Base-by-base conservation (phyloP, 2,113 vertebrate species). In the Triplophysa rosa region DNA sequence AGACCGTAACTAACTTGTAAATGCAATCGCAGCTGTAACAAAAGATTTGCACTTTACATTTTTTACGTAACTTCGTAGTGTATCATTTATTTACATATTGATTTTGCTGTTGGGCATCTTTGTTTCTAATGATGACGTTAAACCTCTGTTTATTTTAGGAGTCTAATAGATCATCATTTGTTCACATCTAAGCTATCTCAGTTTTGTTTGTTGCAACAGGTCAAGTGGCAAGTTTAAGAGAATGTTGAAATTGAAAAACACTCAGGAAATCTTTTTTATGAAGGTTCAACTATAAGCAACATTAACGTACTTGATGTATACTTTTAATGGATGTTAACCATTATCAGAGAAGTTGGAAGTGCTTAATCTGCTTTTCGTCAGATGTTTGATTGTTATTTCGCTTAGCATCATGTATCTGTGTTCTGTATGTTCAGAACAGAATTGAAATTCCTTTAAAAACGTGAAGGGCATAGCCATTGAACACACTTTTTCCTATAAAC, bases 221-320 rank as follows among this genome's bases (percentile, higher is more conserved):
- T 70, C 26, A 17, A 71, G 13, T 54, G 49, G 14, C 49, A 21
- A 11, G 7, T 58, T 58, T n/a, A 21, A 21, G 16, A 58, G 11
- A 23, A 59, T 42, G n/a, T 42, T 72, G 1, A 23, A 47, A 58
- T 21, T 9, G 0, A 66, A 69, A 72, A 71, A 59, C 13, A 59
- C 70, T 72, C 69, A 72, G 29, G 54, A 59, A 59, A 40, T 52
- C 42, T n/a, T 58, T 5, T 58, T 58, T 58, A 58, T 58, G 54
- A 58, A 21, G 19, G 54, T 58, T 21, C 6, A 21, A 21, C 19
- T 21, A 6, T n/a, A 56, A 56, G 54, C 54, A 56, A 49, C 8
- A 68, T 68, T 49, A 26, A 69, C 9, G 23, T 68, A 66, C 17
- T 66, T 66, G 12, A 4, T 42, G 12, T 42, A 66, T n/a, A 19